A percentile compares a stretch with the other conserved stretches of the same genome.
Conservation (phyloP, 2,797 vertebrate species). For the Premnoplex brunnescens region DNA sequence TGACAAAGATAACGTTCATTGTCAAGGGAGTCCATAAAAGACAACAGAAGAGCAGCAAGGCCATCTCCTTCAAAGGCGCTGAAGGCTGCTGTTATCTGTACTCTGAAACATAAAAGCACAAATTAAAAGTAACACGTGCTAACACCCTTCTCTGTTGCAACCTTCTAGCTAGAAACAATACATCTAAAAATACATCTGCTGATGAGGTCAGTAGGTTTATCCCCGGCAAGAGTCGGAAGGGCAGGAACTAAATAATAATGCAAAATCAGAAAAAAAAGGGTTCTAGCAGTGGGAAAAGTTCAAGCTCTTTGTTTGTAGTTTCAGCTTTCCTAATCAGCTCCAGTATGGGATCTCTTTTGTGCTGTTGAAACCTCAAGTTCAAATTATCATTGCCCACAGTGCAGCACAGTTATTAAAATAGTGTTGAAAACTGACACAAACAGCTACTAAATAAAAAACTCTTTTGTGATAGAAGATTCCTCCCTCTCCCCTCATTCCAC, state of each 20-base stretch:
- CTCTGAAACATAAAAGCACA: background rate
- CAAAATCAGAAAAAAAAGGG: background rate
- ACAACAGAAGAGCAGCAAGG: background rate
- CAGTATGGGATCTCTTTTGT: background rate
- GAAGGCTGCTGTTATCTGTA: background rate
- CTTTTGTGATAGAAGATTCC: background rate
- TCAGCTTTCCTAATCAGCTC: background rate
- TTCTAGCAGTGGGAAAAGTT: background rate
- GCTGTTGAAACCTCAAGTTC: background rate
- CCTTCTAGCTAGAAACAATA: constrained; percentile 27
- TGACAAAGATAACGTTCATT: background rate
- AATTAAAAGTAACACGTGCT: background rate
- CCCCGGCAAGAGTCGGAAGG: background rate
- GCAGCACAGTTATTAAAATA: background rate
- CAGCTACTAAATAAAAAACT: background rate
- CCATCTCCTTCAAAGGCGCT: background rate
- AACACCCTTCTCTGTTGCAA: background rate
- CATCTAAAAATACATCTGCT: constrained; percentile 59
- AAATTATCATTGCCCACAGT: background rate
- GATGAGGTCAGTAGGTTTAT: constrained; percentile 49
- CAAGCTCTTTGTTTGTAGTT: background rate
- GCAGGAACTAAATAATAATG: constrained; percentile 21
- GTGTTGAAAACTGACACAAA: background rate
- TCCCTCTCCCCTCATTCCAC: background rate
- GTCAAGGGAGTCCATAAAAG: background rate